Conservation (phyloP, 2,888 invertebrate species). For the Oscheius onirici region DNA sequence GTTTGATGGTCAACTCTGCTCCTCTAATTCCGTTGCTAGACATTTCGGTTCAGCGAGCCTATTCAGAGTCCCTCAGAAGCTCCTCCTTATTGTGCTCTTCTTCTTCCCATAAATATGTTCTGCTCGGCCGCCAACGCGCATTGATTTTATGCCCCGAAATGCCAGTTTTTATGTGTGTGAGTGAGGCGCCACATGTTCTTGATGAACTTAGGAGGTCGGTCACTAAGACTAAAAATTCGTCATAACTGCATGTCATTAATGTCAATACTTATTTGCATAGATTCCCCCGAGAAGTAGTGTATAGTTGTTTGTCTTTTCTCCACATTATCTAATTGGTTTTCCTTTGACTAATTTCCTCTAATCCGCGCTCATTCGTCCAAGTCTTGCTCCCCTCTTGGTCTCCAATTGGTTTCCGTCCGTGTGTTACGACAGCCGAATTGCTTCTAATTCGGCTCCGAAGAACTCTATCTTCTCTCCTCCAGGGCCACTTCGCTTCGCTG, state of each 20-base stretch:
- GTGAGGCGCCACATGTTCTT: conserved; percentile 20
- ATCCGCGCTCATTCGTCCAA: not conserved
- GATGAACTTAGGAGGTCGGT: not conserved
- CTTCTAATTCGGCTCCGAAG: conserved; percentile 6
- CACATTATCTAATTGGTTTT: not conserved
- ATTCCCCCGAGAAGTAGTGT: too few relatives aligned
- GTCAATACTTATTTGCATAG: not conserved
- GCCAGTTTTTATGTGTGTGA: conserved; percentile 29
- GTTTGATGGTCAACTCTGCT: too few relatives aligned
- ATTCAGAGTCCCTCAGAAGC: not conserved
- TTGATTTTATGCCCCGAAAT: conserved; percentile 35
- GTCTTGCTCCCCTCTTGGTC: not conserved
- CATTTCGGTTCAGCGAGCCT: too few relatives aligned
- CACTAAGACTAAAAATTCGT: not conserved
- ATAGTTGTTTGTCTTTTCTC: too few relatives aligned
- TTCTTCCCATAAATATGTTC: conserved; percentile 28
- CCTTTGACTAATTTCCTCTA: not conserved
- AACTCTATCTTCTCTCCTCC: not conserved
- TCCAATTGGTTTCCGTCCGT: conserved; percentile 8
- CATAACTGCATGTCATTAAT: not conserved
- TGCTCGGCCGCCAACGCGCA: conserved; percentile 10
- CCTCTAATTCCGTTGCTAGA: too few relatives aligned
- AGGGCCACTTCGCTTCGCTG: not conserved
- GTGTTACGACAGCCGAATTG: conserved; percentile 14
- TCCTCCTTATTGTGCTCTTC: conserved; percentile 24